Evolutionary conservation across 37 sponge, comb jelly and placozoan species (phyloP).

Genomic region (Eunapius fragilis): DNA sequence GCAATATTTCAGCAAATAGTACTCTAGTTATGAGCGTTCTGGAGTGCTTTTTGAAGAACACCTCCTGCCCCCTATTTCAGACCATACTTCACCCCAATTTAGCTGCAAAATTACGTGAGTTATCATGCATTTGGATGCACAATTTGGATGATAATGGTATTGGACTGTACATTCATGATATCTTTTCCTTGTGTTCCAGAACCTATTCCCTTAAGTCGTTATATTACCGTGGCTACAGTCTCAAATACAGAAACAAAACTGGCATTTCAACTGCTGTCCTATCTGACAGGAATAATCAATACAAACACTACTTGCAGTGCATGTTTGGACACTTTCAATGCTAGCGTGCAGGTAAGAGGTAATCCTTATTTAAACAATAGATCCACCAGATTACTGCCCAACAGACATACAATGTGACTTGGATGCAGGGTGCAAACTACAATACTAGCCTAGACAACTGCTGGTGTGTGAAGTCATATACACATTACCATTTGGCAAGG

Average conservation of each 20-base stretch:
- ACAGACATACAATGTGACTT: not conserved
- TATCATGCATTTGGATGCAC: not conserved
- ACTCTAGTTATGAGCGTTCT: slow-evolving; percentile 33
- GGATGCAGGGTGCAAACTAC: not conserved
- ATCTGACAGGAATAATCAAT: slow-evolving; percentile 22
- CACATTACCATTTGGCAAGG: slow-evolving; percentile 33
- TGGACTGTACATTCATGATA: not conserved
- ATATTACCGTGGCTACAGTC: slow-evolving; percentile 19
- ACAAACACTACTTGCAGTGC: not conserved
- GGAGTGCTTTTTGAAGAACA: slow-evolving; percentile 39
- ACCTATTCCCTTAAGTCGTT: slow-evolving; percentile 4
- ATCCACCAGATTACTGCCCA: not conserved
- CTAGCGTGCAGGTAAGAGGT: not conserved
- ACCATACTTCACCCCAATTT: not conserved
- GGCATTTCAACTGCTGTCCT: slow-evolving; percentile 6
- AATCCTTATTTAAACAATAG: not conserved
- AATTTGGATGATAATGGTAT: too few species aligned
- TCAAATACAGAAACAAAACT: slow-evolving; percentile 42
- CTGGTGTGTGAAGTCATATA: slow-evolving; percentile 37
- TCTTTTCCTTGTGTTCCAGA: not conserved
- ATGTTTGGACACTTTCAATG: not conserved
- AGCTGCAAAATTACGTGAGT: slow-evolving; percentile 8
- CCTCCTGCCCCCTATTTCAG: slow-evolving; percentile 39
- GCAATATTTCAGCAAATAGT: not conserved
- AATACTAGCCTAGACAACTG: not conserved